These are phyloP conservation scores for Eulemur coronatus DNA, from an alignment of 2,797 vertebrate species.

Conservation along the genomic window DNA sequence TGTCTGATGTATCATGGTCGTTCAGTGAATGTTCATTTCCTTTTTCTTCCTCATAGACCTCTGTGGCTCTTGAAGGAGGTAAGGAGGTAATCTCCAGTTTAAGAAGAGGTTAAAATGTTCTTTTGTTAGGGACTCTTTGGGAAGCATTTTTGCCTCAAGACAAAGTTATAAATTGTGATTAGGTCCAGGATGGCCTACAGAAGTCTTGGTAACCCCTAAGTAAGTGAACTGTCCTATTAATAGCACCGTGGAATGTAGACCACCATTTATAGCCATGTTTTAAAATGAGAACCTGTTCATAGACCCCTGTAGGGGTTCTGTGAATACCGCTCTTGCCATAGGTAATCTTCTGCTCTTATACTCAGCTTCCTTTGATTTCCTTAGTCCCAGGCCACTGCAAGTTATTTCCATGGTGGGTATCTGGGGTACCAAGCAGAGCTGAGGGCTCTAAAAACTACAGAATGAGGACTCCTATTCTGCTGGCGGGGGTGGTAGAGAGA, in stretches of 20 bases:
- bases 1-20: not conserved
- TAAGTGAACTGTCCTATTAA: not conserved
- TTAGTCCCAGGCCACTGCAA: not conserved
- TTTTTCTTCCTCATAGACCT: not conserved
- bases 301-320: not conserved
- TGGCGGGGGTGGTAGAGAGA: not conserved
- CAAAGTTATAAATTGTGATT: not conserved
- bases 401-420: not conserved
- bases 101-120: not conserved
- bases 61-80: not conserved
- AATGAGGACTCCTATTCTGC: not conserved
- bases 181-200: not conserved
- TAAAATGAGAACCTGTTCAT: not conserved
- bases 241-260: not conserved
- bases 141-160: constrained; percentile 34
- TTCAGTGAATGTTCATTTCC: not conserved
- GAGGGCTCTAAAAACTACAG: not conserved
- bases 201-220: not conserved
- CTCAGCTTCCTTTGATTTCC: not conserved
- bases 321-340: not conserved
- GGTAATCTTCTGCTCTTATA: not conserved
- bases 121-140: not conserved
- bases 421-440: not conserved
- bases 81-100: not conserved
- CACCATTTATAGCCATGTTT: not conserved